Base-by-base conservation (phyloP, 2,113 vertebrate genomes). In the Esox niger region DNA sequence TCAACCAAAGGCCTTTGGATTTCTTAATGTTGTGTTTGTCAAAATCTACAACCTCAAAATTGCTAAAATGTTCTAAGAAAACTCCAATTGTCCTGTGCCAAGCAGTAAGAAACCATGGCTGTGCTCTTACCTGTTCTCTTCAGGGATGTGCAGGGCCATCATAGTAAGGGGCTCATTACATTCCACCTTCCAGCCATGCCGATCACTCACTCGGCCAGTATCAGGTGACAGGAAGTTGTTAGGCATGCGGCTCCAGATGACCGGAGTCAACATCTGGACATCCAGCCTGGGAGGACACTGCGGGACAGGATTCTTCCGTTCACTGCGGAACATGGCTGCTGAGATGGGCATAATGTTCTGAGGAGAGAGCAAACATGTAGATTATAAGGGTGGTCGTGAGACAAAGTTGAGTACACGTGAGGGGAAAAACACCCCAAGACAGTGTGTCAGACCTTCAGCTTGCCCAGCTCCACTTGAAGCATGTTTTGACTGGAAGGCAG, bases 301-400 rank as follows among this genome's bases (percentile, higher is more conserved):
- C 0, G 96, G 96, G 0, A 94, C 91, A 0, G 95, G 82, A 85
- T 98, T 98, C 86, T 89, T 95, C 69, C 92, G 83, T 81, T 98
- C 96, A 1, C 96, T 98, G 59, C 93, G 87, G 79, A 98, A 98
- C 96, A 97, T 97, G 83, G 96, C 96, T 0, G 95, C 91, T 0
- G 96, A 98, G 82, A 98, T 91, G 0, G 96, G 96, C 95, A 98
- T 95, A 76, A 98, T 97, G 82, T 98, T 98, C 96, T 97, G 76
- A 17, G 1, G 31, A 13, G 46, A 69, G 8, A 57, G 58, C 4
- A 57, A 6, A 64, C 52, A 38, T 21, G 20, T 43, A 55, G 21
- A 55, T 9, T 46, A 59, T 43, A 63, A 0, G 20, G 2, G 49
- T 10, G 33, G n/a, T 30, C n/a, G 30, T 6, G 47, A 23, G 35